Evolutionary conservation across 1,140 invertebrate genomes (phyloP).

Genomic region (Heliothis virescens): DNA sequence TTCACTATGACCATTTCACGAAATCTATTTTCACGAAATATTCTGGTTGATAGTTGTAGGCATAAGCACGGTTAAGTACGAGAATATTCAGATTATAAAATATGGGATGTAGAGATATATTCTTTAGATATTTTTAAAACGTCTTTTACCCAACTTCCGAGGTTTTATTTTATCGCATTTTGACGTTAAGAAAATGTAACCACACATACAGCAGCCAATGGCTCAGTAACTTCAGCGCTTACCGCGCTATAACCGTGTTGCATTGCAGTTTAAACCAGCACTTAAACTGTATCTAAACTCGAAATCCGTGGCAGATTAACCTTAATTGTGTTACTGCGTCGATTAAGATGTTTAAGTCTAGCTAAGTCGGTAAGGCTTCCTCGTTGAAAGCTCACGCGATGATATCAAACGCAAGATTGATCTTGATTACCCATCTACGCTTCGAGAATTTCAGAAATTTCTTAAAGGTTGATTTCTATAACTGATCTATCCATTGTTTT

Average conservation of each 20-base stretch:
- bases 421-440: neutral
- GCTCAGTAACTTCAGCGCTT: neutral
- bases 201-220: neutral
- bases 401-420: neutral
- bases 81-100: too few relatives aligned
- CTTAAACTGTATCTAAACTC: conserved; percentile 31
- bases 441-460: neutral
- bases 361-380: neutral
- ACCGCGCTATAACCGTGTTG: neutral
- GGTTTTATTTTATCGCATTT: too few relatives aligned
- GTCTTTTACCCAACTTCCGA: too few relatives aligned
- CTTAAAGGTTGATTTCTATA: too few relatives aligned
- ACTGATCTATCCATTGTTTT: too few relatives aligned
- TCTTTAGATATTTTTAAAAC: too few relatives aligned
- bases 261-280: neutral
- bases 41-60: too few relatives aligned
- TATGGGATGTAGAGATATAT: too few relatives aligned
- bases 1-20: neutral
- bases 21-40: too few relatives aligned
- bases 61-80: too few relatives aligned
- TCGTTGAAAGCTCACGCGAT: too few relatives aligned
- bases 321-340: conserved; percentile 17
- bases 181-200: too few relatives aligned
- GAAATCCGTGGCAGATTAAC: conserved; percentile 5
- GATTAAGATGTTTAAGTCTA: neutral